phyloP scores from a whole-genome alignment of 2,888 invertebrate genomes.

The Agrotis puta region DNA sequence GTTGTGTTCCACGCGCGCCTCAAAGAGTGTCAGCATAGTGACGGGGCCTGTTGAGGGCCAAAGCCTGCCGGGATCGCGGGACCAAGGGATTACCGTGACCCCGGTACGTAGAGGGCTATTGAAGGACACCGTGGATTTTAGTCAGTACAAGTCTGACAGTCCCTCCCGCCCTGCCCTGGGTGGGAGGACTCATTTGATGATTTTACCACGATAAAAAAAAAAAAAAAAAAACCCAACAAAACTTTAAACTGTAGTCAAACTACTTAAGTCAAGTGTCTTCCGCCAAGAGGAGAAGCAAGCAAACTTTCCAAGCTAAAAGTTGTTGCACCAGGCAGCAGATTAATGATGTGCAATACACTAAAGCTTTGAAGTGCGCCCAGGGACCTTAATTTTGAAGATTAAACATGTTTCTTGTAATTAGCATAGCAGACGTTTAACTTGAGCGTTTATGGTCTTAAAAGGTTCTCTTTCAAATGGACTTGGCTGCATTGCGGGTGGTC shows the following conservation, averaged over 20 bases:
- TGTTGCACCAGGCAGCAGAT: conserved; percentile 67
- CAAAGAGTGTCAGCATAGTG: no score
- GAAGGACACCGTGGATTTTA: no score
- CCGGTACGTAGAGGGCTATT: no score
- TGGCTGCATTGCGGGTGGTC: conserved; percentile 74
- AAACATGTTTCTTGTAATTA: conserved; percentile 74
- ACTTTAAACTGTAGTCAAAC: conserved; percentile 41
- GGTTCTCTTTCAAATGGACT: conserved; percentile 66
- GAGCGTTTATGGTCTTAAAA: conserved; percentile 68
- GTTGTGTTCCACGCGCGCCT: no score
- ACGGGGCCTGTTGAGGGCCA: no score
- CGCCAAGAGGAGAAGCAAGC: conserved; percentile 40
- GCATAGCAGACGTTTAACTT: conserved; percentile 70
- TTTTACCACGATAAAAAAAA: no score
- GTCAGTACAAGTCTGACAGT: no score
- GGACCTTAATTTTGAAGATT: conserved; percentile 69
- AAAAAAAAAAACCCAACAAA: conserved; percentile 25
- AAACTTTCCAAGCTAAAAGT: conserved; percentile 64
- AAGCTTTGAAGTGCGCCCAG: conserved; percentile 58
- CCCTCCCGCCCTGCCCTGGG: no score
- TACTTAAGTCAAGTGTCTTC: conserved; percentile 44
- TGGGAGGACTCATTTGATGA: no score
- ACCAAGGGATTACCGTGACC: no score
- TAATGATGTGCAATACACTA: conserved; percentile 69
- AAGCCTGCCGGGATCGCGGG: no score